Evolutionary conservation across 2,888 invertebrate genomes (phyloP), one percentile per base, ranked within the genome.

Genomic region (Cheilosia urbana): DNA sequence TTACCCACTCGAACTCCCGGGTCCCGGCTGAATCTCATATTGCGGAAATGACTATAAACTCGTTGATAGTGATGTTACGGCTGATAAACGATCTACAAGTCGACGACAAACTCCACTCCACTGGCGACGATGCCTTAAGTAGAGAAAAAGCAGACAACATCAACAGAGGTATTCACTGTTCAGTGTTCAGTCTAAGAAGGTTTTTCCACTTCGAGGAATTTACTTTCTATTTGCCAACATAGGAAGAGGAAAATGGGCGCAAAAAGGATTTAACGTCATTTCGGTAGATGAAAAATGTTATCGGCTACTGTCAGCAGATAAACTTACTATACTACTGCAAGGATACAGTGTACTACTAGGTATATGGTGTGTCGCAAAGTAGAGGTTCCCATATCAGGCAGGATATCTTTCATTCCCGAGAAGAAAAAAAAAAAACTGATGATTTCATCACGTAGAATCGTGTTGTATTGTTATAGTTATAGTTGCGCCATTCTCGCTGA

Each of bases 41-140:
- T 80, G 80, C 80, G 80, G 80, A 80, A 85, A 80, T 66, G 85
- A 85, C 80, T 76, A 85, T 77, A 80, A 76, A 79, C 84, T 79
- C 75, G 69, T 72, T 62, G 72, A 65, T 63, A 58, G 76, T 45
- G 71, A 80, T 68, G 76, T 58, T 71, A 47, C 69, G 53, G 65
- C 65, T 62, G 80, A 85, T 76, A 75, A 66, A 55, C 66, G 51
- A 76, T 45, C 40, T 37, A 37, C 37, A 37, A 37, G 37, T 45
- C 30, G 30, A 7, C 30, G 30, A 42, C 42, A 37, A 34, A 73
- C 27, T 21, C 51, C 13, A 51, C 24, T 51, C 11, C 24, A 27
- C 11, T 5, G 21, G 27, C 40, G 42, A 13, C 13, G 15, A 62
- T 19, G 53, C 24, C 66, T 66, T 57, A 75, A 57, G 65, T 17